Conservation (phyloP, 1,140 invertebrate species). For the Lepidostoma basale region DNA sequence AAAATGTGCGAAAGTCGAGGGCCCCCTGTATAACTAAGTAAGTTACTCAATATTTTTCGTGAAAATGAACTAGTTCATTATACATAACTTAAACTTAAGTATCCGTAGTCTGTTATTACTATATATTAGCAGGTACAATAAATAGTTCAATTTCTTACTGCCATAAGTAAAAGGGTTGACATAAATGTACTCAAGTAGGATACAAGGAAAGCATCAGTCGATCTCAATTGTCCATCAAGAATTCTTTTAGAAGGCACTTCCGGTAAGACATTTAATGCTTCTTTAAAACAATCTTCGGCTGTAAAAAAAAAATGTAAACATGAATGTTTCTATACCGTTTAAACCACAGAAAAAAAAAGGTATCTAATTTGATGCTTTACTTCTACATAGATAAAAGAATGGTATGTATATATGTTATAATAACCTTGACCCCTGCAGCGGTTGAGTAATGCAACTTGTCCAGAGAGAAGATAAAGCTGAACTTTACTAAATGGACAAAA, state of each 20-base stretch:
- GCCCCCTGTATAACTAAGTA: too few relatives aligned
- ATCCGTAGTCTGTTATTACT: neutral
- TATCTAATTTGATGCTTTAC: too few relatives aligned
- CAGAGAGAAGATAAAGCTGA: constrained; percentile 85
- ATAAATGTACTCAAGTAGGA: constrained; percentile 80
- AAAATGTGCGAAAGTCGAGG: too few relatives aligned
- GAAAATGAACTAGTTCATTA: too few relatives aligned
- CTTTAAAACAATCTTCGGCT: constrained; percentile 94
- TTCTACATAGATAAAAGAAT: neutral
- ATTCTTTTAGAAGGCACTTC: constrained; percentile 80
- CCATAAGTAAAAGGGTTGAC: constrained; percentile 83
- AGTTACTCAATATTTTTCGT: too few relatives aligned
- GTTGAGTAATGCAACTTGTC: constrained; percentile 88
- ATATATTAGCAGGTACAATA: neutral
- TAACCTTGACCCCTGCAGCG: constrained; percentile 90
- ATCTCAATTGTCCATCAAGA: constrained; percentile 74
- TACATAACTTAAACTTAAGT: too few relatives aligned
- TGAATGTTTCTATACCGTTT: too few relatives aligned
- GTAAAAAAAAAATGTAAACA: too few relatives aligned
- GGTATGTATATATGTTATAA: neutral
- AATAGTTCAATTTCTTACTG: constrained; percentile 63
- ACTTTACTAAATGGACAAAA: constrained; percentile 75
- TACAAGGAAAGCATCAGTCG: constrained; percentile 73
- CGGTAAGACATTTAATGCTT: constrained; percentile 78
- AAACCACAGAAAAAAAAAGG: too few relatives aligned